Percentiles rank a stretch among this genome's conserved stretches.
Conservation (phyloP, 2,888 invertebrate species). For the Heliconius charithonia region DNA sequence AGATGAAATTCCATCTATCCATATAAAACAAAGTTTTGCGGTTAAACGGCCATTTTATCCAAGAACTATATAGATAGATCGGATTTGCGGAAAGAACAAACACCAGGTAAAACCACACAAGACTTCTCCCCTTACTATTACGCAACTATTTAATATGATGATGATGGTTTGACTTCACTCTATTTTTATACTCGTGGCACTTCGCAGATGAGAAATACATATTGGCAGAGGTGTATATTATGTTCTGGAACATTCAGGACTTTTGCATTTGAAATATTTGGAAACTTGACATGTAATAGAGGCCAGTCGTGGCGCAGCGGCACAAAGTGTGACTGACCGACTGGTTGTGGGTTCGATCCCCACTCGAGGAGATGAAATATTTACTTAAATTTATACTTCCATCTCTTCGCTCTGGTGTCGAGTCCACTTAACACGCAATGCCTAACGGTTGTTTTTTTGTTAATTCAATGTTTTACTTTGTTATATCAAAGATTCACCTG, state of each 20-base stretch:
- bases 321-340: no score
- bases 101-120: neutral
- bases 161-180: constrained; percentile 24
- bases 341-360: no score
- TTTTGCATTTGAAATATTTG: constrained; percentile 28
- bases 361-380: no score
- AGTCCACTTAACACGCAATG: no score
- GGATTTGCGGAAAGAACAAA: constrained; percentile 24
- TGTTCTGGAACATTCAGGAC: constrained; percentile 39
- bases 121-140: constrained; percentile 24
- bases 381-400: no score
- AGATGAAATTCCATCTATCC: constrained; percentile 6
- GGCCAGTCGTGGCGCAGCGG: no score
- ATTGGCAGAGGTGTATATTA: constrained; percentile 43
- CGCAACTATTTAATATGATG: constrained; percentile 23
- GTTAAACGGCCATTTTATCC: neutral
- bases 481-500: neutral
- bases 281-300: constrained; percentile 24
- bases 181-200: constrained; percentile 37
- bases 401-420: no score
- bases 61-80: constrained; percentile 10
- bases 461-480: neutral
- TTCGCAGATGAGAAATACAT: constrained; percentile 40
- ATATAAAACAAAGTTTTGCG: constrained; percentile 11
- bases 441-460: neutral